Evolutionary conservation across 2,797 vertebrate species (phyloP).

Genomic region (Argyrosomus regius): DNA sequence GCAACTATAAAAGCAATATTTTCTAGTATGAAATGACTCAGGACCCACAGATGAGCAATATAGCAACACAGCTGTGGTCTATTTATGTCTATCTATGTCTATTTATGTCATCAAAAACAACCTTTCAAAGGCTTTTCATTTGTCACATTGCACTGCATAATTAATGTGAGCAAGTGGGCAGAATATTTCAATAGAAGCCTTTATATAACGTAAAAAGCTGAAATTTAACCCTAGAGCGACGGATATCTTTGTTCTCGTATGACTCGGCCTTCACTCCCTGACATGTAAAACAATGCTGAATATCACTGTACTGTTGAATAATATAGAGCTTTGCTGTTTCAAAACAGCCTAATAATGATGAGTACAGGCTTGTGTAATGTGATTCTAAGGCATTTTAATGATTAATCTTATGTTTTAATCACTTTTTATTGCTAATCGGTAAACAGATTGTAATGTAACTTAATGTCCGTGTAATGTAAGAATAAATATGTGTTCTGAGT

Average conservation of each 20-base stretch:
- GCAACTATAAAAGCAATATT: not conserved
- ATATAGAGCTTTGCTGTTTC: not conserved
- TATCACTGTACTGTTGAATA: conserved; percentile 1
- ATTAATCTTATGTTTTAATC: no score
- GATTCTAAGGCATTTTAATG: no score
- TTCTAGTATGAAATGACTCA: not conserved
- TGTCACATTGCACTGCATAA: not conserved
- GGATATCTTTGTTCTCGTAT: conserved; percentile 34
- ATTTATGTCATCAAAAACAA: conserved; percentile 23
- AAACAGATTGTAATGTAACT: no score
- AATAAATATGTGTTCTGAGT: no score
- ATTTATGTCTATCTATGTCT: not conserved
- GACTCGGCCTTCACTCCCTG: conserved; percentile 10
- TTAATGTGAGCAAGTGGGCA: conserved; percentile 27
- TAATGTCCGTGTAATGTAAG: no score
- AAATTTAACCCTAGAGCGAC: conserved; percentile 36
- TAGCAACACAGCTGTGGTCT: not conserved
- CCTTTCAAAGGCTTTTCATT: conserved; percentile 4
- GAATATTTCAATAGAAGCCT: conserved; percentile 28
- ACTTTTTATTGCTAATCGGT: no score
- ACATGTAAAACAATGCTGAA: conserved; percentile 26
- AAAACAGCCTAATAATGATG: not conserved
- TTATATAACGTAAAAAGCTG: conserved; percentile 8
- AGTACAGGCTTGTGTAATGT: not conserved
- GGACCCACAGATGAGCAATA: not conserved